Base-by-base conservation (phyloP, 2,888 invertebrate species). In the Cheilosia vernalis region DNA sequence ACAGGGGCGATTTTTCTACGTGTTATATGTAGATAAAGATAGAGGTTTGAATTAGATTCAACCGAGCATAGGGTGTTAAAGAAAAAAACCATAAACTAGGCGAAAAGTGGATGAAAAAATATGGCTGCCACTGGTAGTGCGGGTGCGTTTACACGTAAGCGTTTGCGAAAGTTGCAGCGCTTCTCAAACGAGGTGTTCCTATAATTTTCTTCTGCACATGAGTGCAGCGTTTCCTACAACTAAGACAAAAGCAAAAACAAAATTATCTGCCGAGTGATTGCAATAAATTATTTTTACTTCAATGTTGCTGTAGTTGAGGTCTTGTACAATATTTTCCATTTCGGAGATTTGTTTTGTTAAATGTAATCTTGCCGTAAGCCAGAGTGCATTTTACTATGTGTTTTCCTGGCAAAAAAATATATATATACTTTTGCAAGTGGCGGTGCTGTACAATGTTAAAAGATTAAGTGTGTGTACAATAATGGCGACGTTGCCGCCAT, bases 381-480 rank as follows among this genome's bases (percentile, higher is more conserved):
- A 17, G 53, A 77, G 76, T 82, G 66, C 82, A 82, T 77, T 77
- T 27, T n/a, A 30, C n/a, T 47, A 37, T 10, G 15, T 30, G 7
- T 19, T 21, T 49, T 24, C 30, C 15, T 30, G 5, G 13, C 19
- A 33, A 19, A 56, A 17, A 30, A 55, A 21, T 27, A 64, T 37
- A 64, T 51, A 49, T 51, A 49, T 42, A 61, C 7, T 24, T 17
- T 19, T 19, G 19, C 19, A 47, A 9, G 17, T 9, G 19, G 17
- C 17, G 24, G 13, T 51, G 19, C 44, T 56, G 69, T 17, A 49
- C 30, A 55, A 49, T 60, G 47, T 53, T 60, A n/a, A 24, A 56
- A 76, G 83, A 83, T 78, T 83, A 78, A 78, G 83, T 78, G 78
- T 74, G 67, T 83, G 63, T 55, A 64, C 64, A 66, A 56, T 53